A percentile compares a stretch with the other conserved stretches of the same genome.
These are phyloP conservation scores for Zosterops hypoxanthus DNA, from an alignment of 2,113 vertebrate species.

Conservation along the genomic window DNA sequence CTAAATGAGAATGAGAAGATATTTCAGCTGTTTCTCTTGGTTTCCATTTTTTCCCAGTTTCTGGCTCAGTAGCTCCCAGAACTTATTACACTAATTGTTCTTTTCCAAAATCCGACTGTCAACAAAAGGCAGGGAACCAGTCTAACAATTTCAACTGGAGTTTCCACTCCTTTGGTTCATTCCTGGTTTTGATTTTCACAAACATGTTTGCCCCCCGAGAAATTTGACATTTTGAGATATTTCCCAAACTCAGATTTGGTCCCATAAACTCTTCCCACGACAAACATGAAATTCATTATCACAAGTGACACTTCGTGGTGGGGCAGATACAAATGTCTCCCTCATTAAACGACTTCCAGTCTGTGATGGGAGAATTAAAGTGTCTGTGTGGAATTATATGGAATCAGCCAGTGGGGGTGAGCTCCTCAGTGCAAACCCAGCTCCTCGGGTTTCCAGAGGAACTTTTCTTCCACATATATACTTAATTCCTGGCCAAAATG, in stretches of 20 bases:
- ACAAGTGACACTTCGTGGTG: neutral
- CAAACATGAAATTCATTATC: neutral
- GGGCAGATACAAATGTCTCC: neutral
- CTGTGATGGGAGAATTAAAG: neutral
- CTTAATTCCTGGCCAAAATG: neutral
- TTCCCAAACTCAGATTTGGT: neutral
- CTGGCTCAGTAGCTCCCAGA: conserved; percentile 57
- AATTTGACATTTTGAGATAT: neutral
- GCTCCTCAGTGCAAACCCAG: neutral
- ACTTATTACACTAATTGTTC: conserved; percentile 47
- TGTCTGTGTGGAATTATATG: neutral
- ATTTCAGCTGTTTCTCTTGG: conserved; percentile 48
- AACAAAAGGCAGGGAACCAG: conserved; percentile 46
- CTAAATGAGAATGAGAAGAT: conserved; percentile 49
- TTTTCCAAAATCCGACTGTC: conserved; percentile 26
- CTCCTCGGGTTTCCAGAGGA: neutral
- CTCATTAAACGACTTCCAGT: neutral
- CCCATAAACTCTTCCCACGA: neutral
- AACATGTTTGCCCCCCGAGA: neutral
- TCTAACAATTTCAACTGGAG: neutral
- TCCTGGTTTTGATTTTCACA: conserved; percentile 33
- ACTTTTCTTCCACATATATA: neutral
- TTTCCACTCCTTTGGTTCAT: neutral
- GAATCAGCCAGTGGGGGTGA: neutral
- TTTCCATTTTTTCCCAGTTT: conserved; percentile 57